Evolutionary conservation across 2,888 invertebrate species (phyloP), one percentile per base, ranked within the genome.

Genomic region (Drosophila kuntzei): DNA sequence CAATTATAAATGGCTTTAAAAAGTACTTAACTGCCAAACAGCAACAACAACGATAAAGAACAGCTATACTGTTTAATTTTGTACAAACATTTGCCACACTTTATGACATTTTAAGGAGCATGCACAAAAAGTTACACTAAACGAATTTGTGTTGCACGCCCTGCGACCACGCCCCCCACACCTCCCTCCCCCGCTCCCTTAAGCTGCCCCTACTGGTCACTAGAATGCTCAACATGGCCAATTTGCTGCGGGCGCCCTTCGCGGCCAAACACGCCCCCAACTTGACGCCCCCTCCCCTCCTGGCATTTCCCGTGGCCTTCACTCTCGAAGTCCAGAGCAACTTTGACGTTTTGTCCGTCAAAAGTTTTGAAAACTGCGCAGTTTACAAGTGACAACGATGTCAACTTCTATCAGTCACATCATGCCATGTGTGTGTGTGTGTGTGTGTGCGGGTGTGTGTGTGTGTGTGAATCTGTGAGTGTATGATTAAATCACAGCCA

Each of bases 261-360:
- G 67, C 58, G 80, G 65, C 65, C 34, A 63, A 54, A 27, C 43
- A 61, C 43, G 36, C 50, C 54, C 43, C 29, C 46, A 46, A 32
- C 43, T 8, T 14, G 6, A 8, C 59, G 25, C 32, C 53, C 25
- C 25, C 49, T 55, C 25, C 32, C 53, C 25, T 22, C 49, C 50
- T 6, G 20, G 25, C 34, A 3, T n/a, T 34, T 0, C 14, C 14
- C 16, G 8, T 11, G n/a, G 22, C 39, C 25, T 43, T 1, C 46
- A 41, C 50, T 14, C 55, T 34, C 20, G 18, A 46, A 18, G 20
- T 53, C 47, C 50, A 32, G 43, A 47, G 34, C 50, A 83, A 83
- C 88, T 83, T 87, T 88, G 86, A 87, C 86, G 86, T 82, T 85
- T 65, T 61, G 59, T 67, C 68, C 75, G 72, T 83, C 84, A 83